phyloP scores from a whole-genome alignment of 1,140 invertebrate species.

The Bombus confusus region DNA sequence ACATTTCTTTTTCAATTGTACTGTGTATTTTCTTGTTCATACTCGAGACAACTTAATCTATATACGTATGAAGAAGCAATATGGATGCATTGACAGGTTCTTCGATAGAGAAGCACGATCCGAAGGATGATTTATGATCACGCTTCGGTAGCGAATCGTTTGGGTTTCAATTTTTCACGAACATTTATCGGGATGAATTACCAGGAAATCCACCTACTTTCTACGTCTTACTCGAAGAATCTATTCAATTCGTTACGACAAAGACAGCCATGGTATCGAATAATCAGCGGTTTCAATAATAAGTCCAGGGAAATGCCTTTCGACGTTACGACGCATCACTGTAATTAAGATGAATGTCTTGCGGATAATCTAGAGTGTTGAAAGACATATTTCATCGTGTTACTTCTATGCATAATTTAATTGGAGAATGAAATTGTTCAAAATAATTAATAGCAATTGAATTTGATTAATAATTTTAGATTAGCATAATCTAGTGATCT shows the following conservation, averaged over 20 bases:
- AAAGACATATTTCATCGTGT: constrained; percentile 16
- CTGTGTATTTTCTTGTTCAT: background rate
- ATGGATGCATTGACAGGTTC: background rate
- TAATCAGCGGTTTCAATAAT: constrained; percentile 20
- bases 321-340: background rate
- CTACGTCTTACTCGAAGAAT: background rate
- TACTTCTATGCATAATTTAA: background rate
- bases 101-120: background rate
- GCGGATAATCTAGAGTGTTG: background rate
- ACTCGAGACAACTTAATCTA: background rate
- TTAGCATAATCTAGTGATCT: too few relatives aligned
- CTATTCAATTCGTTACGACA: background rate
- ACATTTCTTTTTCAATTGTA: background rate
- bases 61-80: background rate
- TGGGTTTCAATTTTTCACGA: constrained; percentile 16
- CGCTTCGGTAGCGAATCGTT: background rate
- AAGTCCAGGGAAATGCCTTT: constrained; percentile 8
- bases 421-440: background rate
- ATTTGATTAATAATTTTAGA: background rate
- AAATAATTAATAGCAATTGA: background rate
- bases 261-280: background rate
- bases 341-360: constrained; percentile 44
- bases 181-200: constrained; percentile 18
- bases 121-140: constrained; percentile 36
- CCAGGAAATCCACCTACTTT: background rate